Evolutionary conservation across 2,888 invertebrate genomes (phyloP).

Genomic region (Seira musarum): DNA sequence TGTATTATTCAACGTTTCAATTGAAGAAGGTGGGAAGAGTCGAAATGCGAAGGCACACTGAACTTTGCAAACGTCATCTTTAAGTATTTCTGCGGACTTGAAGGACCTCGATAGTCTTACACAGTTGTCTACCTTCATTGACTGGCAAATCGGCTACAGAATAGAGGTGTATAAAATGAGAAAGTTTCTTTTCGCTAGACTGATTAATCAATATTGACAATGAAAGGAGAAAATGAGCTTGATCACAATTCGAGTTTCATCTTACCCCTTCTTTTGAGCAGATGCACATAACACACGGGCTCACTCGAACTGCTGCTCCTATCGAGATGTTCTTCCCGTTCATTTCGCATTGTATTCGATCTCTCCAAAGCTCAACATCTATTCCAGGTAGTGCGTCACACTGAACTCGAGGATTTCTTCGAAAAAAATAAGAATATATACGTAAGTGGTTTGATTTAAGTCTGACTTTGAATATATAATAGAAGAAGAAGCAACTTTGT

Average conservation of each 20-base stretch:
- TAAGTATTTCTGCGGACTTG: conserved; percentile 73
- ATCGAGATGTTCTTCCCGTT: conserved; percentile 72
- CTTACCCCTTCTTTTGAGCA: conserved; percentile 75
- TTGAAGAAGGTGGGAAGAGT: conserved; percentile 70
- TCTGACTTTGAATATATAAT: too few relatives aligned
- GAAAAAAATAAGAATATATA: conserved; percentile 1
- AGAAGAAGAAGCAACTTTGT: background rate
- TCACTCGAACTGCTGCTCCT: conserved; percentile 73
- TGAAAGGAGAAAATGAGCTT: too few relatives aligned
- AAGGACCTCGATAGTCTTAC: conserved; percentile 72
- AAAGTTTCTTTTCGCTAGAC: too few relatives aligned
- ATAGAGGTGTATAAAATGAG: too few relatives aligned
- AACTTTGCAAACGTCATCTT: conserved; percentile 74
- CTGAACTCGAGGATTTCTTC: conserved; percentile 72
- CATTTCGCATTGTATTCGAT: conserved; percentile 73
- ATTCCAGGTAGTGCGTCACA: conserved; percentile 71
- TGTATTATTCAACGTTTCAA: conserved; percentile 45
- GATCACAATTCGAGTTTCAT: too few relatives aligned
- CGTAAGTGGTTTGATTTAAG: too few relatives aligned
- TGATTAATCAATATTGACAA: too few relatives aligned
- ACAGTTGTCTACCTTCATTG: conserved; percentile 74
- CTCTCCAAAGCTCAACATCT: conserved; percentile 72
- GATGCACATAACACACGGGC: conserved; percentile 75
- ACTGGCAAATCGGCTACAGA: conserved; percentile 74
- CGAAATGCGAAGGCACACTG: conserved; percentile 74